Conservation (phyloP, 2,797 vertebrate species). For the Nyctibius grandis region DNA sequence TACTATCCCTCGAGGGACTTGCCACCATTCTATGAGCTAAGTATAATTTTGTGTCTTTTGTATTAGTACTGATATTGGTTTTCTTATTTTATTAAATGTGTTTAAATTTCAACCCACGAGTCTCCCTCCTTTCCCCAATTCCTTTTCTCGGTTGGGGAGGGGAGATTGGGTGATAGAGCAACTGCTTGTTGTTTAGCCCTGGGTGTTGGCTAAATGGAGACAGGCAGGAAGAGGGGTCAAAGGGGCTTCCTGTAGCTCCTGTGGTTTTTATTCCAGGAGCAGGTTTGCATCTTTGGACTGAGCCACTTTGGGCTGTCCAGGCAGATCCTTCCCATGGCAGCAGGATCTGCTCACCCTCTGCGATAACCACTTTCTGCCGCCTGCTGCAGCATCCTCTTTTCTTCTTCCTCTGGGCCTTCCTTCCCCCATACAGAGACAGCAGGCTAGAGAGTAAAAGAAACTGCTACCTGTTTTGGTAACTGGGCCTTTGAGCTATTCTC, state of each 20-base stretch:
- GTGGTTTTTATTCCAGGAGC: not conserved
- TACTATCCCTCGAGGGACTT: too few relatives aligned
- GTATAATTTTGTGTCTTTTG: too few relatives aligned
- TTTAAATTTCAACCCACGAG: too few relatives aligned
- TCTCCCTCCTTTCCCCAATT: too few relatives aligned
- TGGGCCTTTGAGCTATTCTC: not conserved
- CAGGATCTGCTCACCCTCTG: not conserved
- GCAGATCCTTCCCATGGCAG: not conserved
- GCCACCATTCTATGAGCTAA: too few relatives aligned
- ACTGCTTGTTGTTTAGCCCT: too few relatives aligned
- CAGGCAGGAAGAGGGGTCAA: not conserved
- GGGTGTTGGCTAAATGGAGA: too few relatives aligned
- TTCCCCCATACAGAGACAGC: not conserved
- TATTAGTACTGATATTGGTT: too few relatives aligned
- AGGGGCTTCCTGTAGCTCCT: not conserved
- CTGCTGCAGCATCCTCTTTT: not conserved
- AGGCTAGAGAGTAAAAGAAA: not conserved
- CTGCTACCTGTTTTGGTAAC: not conserved
- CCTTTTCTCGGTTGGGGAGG: too few relatives aligned
- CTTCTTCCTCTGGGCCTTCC: not conserved
- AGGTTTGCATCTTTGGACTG: not conserved
- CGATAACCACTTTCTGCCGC: not conserved
- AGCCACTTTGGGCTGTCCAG: not conserved
- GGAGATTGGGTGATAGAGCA: too few relatives aligned
- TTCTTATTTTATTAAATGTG: too few relatives aligned